phyloP scores from a whole-genome alignment of 2,113 vertebrate genomes.

The Pantherophis guttatus region DNA sequence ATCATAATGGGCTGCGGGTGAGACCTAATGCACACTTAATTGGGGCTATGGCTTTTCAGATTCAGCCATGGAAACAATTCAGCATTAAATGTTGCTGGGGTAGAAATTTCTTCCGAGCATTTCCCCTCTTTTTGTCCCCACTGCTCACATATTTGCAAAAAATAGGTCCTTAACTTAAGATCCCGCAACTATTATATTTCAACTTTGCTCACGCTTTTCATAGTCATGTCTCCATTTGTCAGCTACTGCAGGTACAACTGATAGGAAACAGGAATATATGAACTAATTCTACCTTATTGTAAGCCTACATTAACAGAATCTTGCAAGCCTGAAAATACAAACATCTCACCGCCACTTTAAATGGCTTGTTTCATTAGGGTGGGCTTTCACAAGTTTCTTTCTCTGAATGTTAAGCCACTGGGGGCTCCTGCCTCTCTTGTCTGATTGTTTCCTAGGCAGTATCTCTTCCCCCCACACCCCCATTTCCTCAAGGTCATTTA shows the following conservation, averaged over 20 bases:
- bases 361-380: neutral
- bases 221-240: neutral
- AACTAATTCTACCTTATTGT: neutral
- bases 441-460: neutral
- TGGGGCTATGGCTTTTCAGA: conserved; percentile 50
- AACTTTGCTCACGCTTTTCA: neutral
- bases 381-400: neutral
- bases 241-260: neutral
- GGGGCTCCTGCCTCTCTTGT: neutral
- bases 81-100: conserved; percentile 59
- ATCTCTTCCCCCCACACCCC: neutral
- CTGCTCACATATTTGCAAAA: neutral
- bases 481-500: neutral
- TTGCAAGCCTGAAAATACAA: neutral
- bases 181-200: neutral
- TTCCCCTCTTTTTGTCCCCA: neutral
- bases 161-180: conserved; percentile 5
- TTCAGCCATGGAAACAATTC: conserved; percentile 53
- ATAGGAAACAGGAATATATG: neutral
- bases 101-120: conserved; percentile 32
- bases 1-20: conserved; percentile 37
- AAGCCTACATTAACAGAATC: neutral
- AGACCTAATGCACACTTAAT: conserved; percentile 36
- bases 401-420: neutral
- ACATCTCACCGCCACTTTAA: neutral